Conservation (phyloP, 2,888 invertebrate genomes). For the Teinopalpus imperialis region DNA sequence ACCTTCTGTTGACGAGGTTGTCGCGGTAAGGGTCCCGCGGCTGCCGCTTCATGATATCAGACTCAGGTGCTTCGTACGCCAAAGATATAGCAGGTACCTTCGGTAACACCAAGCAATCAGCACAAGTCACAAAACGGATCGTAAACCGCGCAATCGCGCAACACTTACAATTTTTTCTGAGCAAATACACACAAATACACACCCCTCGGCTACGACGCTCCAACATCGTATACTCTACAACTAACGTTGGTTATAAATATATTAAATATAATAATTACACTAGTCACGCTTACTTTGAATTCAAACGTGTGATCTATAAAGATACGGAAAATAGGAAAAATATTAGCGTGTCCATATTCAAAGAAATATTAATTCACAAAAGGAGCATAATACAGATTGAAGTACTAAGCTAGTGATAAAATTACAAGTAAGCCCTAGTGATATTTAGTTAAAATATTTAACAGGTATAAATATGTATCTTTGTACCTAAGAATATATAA, state of each 20-base stretch:
- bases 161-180: conserved; percentile 47
- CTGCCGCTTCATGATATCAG: conserved; percentile 99
- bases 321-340: conserved; percentile 57
- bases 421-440: conserved; percentile 65
- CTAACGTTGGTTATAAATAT: conserved; percentile 35
- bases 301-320: conserved; percentile 58
- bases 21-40: conserved; percentile 98
- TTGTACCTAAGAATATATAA: conserved; percentile 18
- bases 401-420: conserved; percentile 69
- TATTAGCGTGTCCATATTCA: conserved; percentile 63
- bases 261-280: conserved; percentile 39
- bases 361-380: conserved; percentile 54
- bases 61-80: conserved; percentile 99
- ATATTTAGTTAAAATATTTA: conserved; percentile 38
- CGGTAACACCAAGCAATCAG: conserved; percentile 82
- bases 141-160: conserved; percentile 36
- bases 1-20: conserved; percentile 99
- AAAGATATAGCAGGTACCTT: conserved; percentile 99
- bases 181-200: conserved; percentile 54
- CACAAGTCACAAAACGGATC: conserved; percentile 55
- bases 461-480: conserved; percentile 9
- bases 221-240: conserved; percentile 29
- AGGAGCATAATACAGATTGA: conserved; percentile 49
- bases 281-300: conserved; percentile 51
- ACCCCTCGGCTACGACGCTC: conserved; percentile 39